phyloP scores from a whole-genome alignment of 2,888 invertebrate species.

The Oxytorus armatus region DNA sequence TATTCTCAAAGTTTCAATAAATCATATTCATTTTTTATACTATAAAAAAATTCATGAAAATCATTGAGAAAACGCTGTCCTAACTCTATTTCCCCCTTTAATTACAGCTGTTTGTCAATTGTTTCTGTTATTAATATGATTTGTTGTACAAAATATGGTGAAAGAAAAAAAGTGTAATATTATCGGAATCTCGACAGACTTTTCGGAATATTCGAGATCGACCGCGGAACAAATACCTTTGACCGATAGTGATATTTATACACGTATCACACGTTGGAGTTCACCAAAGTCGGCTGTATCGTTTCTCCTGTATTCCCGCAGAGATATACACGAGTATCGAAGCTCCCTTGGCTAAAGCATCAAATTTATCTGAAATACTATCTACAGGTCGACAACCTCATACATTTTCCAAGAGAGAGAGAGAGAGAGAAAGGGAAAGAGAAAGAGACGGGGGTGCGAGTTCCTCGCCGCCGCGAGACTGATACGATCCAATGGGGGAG shows the following conservation, averaged over 20 bases:
- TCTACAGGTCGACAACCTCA: constrained; percentile 67
- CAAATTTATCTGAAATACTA: constrained; percentile 67
- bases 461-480: constrained; percentile 37
- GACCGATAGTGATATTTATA: constrained; percentile 1
- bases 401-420: constrained; percentile 56
- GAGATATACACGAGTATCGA: constrained; percentile 55
- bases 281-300: constrained; percentile 29
- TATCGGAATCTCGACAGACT: too few relatives aligned
- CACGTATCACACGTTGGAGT: not conserved
- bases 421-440: constrained; percentile 17
- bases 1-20: too few relatives aligned
- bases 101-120: not conserved
- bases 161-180: not conserved
- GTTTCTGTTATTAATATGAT: not conserved
- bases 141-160: not conserved
- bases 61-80: too few relatives aligned
- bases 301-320: constrained; percentile 40
- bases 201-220: too few relatives aligned
- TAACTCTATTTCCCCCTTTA: too few relatives aligned
- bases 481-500: constrained; percentile 62
- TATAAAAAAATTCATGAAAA: too few relatives aligned
- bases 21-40: too few relatives aligned
- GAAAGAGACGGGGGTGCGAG: constrained; percentile 40
- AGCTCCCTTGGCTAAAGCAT: constrained; percentile 52
- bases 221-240: not conserved